These are phyloP conservation scores for Dolomedes plantarius DNA, from an alignment of 2,888 invertebrate genomes.

Conservation along the genomic window DNA sequence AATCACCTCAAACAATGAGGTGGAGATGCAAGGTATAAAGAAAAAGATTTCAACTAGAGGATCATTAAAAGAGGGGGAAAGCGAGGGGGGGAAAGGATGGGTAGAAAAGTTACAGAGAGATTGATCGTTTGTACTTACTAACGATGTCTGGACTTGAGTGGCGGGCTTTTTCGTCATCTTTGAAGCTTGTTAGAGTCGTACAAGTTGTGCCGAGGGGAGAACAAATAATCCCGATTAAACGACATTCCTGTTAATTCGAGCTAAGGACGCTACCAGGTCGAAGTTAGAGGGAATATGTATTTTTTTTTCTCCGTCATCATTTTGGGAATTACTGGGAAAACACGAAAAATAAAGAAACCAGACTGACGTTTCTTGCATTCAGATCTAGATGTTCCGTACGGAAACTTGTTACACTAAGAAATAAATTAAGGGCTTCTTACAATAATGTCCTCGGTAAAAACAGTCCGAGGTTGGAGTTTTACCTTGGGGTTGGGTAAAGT, in stretches of 20 bases:
- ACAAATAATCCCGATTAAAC: background rate
- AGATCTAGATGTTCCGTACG: too few species aligned
- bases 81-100: background rate
- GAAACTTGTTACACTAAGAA: too few species aligned
- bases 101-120: background rate
- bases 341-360: too few species aligned
- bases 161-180: background rate
- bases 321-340: too few species aligned
- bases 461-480: too few species aligned
- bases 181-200: background rate
- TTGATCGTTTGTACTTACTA: background rate
- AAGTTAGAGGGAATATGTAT: background rate
- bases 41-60: background rate
- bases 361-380: too few species aligned
- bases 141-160: background rate
- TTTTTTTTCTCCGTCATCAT: too few species aligned
- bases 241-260: background rate
- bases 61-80: conserved; percentile 40
- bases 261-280: too few species aligned
- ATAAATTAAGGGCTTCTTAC: too few species aligned
- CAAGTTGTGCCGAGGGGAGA: background rate
- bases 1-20: conserved; percentile 54
- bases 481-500: too few species aligned
- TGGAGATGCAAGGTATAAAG: conserved; percentile 8
- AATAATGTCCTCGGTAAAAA: too few species aligned